Conservation (phyloP, 2,113 vertebrate species). For the Plecotus auritus region DNA sequence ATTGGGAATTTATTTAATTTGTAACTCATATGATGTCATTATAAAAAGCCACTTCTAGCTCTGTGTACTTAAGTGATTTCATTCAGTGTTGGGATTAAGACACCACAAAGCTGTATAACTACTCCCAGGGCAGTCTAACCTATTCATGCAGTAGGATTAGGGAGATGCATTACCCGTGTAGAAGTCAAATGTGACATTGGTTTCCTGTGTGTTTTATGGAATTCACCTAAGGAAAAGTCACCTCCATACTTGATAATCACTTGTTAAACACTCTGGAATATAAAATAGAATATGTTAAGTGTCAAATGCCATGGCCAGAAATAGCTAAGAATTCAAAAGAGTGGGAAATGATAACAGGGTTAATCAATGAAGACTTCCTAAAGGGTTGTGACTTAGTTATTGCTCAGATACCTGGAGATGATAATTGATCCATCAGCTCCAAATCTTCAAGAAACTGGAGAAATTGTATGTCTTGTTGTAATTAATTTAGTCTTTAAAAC, state of each 20-base stretch:
- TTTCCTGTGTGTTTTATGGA: not conserved
- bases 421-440: not conserved
- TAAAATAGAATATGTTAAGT: not conserved
- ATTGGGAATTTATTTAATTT: not conserved
- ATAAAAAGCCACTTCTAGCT: not conserved
- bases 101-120: not conserved
- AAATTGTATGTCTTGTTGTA: not conserved
- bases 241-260: not conserved
- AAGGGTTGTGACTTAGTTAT: not conserved
- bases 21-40: not conserved
- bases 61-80: not conserved
- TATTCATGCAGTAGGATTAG: no score
- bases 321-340: not conserved
- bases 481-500: not conserved
- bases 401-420: not conserved
- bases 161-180: not conserved
- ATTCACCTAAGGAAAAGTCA: not conserved
- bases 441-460: not conserved
- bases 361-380: not conserved
- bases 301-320: not conserved
- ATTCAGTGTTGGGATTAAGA: not conserved
- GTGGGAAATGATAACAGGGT: not conserved
- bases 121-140: not conserved
- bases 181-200: not conserved
- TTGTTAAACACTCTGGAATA: not conserved